Evolutionary conservation across 2,113 vertebrate genomes (phyloP), one percentile per base, ranked within the genome.

Genomic region (Naja naja): DNA sequence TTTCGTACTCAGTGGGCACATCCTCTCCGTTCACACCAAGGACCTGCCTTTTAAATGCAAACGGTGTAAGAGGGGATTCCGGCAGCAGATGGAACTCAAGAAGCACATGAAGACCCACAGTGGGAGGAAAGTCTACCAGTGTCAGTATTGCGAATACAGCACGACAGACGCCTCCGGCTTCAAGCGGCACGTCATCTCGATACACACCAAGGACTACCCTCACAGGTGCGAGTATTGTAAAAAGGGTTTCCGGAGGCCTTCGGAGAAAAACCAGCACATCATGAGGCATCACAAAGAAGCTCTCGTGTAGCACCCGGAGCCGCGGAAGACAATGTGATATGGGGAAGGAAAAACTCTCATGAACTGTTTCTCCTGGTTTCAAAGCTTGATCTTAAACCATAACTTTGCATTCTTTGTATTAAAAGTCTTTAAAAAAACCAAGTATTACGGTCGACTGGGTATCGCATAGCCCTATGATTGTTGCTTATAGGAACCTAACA

Each of bases 91-190:
- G 0, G 99, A 99, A 97, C 98, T 99, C 43, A 99, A 99, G 98
- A 99, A 99, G 97, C 99, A 99, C 98, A 99, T 99, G 98, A 99
- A 99, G 98, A 99, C 99, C 34, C 99, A 99, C 98, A 99, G 98
- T 52, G 99, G 99, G 95, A 98, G 99, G 94, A 99, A 99, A 95
- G 98, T 99, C 88, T 99, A 99, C 97, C 99, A 99, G 94, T 99
- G 99, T 97, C 98, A 99, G 98, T 99, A 99, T 97, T 99, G 99
- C 97, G 99, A 99, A 96, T 99, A 99, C 95, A 99, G 98, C 98
- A 99, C 99, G 95, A 99, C 99, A 93, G 99, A 99, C 96, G 99
- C 99, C 85, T 99, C 99, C 30, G 99, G 99, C 97, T 99, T 99
- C 96, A 99, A 99, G 94, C 98, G 99, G n/a, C 99, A 99, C 1